A percentile compares a stretch with the other conserved stretches of the same genome.
Evolutionary conservation across 2,888 invertebrate species (phyloP).

Genomic region (Tupiocoris notatus): DNA sequence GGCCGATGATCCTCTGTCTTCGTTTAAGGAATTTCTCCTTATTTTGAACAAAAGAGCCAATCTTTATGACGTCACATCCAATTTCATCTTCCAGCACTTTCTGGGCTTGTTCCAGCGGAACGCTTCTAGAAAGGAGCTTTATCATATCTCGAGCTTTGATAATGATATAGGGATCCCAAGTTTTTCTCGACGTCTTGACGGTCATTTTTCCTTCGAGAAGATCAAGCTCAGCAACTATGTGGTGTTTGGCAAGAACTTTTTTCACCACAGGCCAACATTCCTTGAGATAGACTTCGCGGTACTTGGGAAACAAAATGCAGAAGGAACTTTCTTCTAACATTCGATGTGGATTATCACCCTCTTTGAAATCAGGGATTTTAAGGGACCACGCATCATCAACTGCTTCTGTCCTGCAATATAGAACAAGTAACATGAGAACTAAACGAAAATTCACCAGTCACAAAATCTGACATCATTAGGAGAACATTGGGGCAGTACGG

Average conservation of each 20-base stretch:
- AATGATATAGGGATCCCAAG: constrained; percentile 97
- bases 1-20: constrained; percentile 90
- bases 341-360: constrained; percentile 85
- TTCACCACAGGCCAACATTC: constrained; percentile 94
- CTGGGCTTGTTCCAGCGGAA: constrained; percentile 93
- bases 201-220: constrained; percentile 91
- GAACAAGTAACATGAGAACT: neutral
- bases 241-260: constrained; percentile 75
- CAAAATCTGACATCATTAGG: too few species aligned
- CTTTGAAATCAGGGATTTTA: constrained; percentile 82
- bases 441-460: neutral
- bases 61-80: constrained; percentile 94
- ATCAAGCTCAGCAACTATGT: constrained; percentile 84
- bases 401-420: constrained; percentile 51
- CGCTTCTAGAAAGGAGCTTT: constrained; percentile 90
- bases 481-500: too few species aligned
- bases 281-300: constrained; percentile 90
- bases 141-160: constrained; percentile 93
- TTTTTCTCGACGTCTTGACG: constrained; percentile 91
- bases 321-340: constrained; percentile 92
- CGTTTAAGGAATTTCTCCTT: constrained; percentile 94
- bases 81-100: constrained; percentile 84
- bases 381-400: constrained; percentile 83
- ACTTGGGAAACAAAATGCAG: constrained; percentile 94
- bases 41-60: constrained; percentile 84